phyloP scores from a whole-genome alignment of 2,888 invertebrate genomes.

The Brassicogethes aeneus region DNA sequence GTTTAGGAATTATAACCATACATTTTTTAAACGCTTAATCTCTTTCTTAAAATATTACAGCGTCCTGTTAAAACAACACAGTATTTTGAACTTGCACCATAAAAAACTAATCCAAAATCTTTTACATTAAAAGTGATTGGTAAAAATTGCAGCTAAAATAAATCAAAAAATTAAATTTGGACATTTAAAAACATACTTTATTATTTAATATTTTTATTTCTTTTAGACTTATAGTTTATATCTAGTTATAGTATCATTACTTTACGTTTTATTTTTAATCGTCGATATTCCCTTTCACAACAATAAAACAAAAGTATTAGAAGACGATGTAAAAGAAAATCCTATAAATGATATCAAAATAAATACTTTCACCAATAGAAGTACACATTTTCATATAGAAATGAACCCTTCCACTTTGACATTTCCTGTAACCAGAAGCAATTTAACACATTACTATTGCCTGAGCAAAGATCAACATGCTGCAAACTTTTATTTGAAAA shows the following conservation, averaged over 20 bases:
- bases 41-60: too few species aligned
- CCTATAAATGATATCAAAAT: not conserved
- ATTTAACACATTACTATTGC: constrained; percentile 49
- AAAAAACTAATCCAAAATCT: too few species aligned
- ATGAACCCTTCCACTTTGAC: not conserved
- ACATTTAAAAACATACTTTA: too few species aligned
- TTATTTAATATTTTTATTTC: constrained; percentile 12
- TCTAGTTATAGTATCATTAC: constrained; percentile 48
- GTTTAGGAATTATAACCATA: too few species aligned
- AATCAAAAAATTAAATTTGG: too few species aligned
- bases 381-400: too few species aligned
- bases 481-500: constrained; percentile 64
- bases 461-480: constrained; percentile 61
- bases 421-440: not conserved
- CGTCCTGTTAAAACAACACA: too few species aligned
- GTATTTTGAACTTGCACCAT: too few species aligned
- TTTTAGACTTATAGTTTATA: constrained; percentile 55
- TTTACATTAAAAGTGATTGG: too few species aligned
- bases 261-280: constrained; percentile 53
- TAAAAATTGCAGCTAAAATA: too few species aligned
- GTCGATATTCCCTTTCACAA: constrained; percentile 54
- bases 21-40: too few species aligned
- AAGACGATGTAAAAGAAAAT: constrained; percentile 16
- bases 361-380: too few species aligned
- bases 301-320: constrained; percentile 38